Evolutionary conservation across 2,113 vertebrate genomes (phyloP), one percentile per base, ranked within the genome.

Genomic region (Calypte anna): DNA sequence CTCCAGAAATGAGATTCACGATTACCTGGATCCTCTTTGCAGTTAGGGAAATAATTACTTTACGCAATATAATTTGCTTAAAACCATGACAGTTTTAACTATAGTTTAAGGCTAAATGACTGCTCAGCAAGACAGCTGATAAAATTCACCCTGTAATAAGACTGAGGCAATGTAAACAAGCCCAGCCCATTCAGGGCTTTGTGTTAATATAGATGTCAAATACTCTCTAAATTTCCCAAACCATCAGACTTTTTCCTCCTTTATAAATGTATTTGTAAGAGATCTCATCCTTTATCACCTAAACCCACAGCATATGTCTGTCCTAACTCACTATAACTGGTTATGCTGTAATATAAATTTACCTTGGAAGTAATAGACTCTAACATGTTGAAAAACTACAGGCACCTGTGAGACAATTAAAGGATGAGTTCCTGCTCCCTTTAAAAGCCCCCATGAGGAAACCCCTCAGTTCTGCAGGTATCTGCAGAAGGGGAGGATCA

Each of bases 11-110:
- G 33, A 96, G 88, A 95, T 93, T 91, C 79, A 66, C 76, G 8
- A 94, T 59, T 84, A 92, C 75, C 84, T 94, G 93, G 86, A n/a
- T 94, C 80, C 78, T 82, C 84, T 93, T 89, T 73, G 61, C 81
- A 64, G 59, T 91, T 86, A 79, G 86, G 86, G 78, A 96, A 96
- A 79, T 95, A 96, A 96, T 97, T 95, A 96, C 74, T 86, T 83
- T 58, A 92, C 31, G 86, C 64, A 36, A 95, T 93, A 96, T 90
- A 80, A 94, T 95, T 96, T 95, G 90, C 96, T 96, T 96, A 94
- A 94, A 97, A 92, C 80, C 86, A 92, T 93, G 92, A 94, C 94
- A 96, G 80, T 87, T 88, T 87, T 96, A 97, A 96, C 79, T 92
- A 95, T 85, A 96, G 86, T 94, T 96, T 89, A 89, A 88, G 67